Conservation (phyloP, 2,888 invertebrate genomes). For the Plebejus argus region DNA sequence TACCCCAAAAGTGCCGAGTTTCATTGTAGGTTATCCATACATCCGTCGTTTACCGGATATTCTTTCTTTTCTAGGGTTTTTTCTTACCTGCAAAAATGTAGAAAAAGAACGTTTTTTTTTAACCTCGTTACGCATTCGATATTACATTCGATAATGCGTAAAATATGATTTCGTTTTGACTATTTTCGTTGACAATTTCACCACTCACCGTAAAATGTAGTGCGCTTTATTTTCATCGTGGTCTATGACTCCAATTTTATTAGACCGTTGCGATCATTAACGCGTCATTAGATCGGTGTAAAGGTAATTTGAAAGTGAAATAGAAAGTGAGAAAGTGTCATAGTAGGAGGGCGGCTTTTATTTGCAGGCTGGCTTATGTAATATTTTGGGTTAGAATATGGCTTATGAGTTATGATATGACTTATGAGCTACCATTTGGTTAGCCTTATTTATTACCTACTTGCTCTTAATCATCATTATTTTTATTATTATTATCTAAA, state of each 20-base stretch:
- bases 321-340: conserved; percentile 34
- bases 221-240: background rate
- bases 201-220: background rate
- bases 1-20: background rate
- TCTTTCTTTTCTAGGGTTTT: background rate
- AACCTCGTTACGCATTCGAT: background rate
- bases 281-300: conserved; percentile 21
- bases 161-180: background rate
- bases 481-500: too few relatives aligned
- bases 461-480: background rate
- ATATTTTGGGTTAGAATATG: background rate
- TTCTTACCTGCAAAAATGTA: too few relatives aligned
- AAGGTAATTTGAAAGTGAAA: conserved; percentile 31
- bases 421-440: background rate
- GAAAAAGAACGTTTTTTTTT: background rate
- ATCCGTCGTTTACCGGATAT: background rate
- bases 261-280: conserved; percentile 31
- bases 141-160: background rate
- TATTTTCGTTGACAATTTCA: background rate
- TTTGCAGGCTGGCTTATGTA: background rate
- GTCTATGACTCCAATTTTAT: conserved; percentile 29
- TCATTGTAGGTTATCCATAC: background rate
- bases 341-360: background rate
- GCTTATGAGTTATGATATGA: conserved; percentile 1
- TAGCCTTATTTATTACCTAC: background rate